Evolutionary conservation across 2,888 invertebrate genomes (phyloP).

Genomic region (Gortyna flavago): DNA sequence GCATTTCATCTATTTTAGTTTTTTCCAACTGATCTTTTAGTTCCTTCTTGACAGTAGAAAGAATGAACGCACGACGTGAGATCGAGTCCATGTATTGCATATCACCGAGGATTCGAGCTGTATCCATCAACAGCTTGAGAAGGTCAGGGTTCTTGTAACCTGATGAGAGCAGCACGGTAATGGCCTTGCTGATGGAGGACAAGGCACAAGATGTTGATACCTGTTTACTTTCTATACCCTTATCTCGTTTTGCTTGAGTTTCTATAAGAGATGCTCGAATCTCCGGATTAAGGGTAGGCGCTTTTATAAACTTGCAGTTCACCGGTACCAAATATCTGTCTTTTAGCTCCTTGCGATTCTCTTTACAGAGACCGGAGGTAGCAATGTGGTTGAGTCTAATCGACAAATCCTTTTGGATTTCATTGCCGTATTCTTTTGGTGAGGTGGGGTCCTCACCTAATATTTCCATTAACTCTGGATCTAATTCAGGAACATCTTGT

Average conservation of each 20-base stretch:
- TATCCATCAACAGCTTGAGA: background rate
- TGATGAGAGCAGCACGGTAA: background rate
- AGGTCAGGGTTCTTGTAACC: background rate
- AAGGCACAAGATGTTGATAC: background rate
- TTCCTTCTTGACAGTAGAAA: conserved; percentile 1
- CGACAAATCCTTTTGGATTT: background rate
- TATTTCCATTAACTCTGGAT: background rate
- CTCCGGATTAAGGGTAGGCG: background rate
- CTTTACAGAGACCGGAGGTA: background rate
- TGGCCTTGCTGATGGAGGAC: background rate
- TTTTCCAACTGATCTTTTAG: background rate
- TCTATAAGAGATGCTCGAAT: background rate
- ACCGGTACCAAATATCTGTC: background rate
- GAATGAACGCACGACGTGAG: background rate
- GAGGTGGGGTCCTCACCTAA: background rate
- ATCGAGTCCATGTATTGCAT: background rate
- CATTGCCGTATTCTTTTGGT: background rate
- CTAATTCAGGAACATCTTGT: background rate
- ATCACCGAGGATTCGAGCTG: background rate
- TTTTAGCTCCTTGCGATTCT: background rate
- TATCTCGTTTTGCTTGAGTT: background rate
- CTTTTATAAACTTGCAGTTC: background rate
- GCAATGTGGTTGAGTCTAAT: background rate
- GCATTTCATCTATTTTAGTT: background rate
- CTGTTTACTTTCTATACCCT: background rate